Evolutionary conservation across 2,888 invertebrate genomes (phyloP).

Genomic region (Balanococcus diminutus): DNA sequence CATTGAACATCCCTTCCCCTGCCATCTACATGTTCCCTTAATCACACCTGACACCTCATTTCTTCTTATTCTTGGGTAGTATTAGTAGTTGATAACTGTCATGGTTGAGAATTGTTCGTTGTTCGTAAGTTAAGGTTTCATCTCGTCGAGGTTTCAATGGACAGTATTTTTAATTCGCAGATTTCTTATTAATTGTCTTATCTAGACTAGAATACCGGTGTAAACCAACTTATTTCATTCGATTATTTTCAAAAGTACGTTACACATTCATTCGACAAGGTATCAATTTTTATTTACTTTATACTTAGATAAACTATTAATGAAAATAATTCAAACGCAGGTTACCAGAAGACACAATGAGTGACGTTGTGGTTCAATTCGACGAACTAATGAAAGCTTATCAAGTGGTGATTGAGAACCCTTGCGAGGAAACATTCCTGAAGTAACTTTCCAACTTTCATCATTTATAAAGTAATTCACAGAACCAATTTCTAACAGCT

Average conservation of each 20-base stretch:
- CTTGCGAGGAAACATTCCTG: conserved; percentile 40
- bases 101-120: not conserved
- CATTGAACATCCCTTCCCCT: not conserved
- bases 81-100: too few relatives aligned
- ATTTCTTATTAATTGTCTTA: not conserved
- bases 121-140: not conserved
- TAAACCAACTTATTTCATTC: not conserved
- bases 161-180: not conserved
- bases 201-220: not conserved
- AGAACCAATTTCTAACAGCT: too few relatives aligned
- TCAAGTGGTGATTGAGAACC: conserved; percentile 4
- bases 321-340: not conserved
- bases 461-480: not conserved
- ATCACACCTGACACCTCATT: not conserved
- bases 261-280: not conserved
- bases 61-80: too few relatives aligned
- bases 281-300: not conserved
- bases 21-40: not conserved
- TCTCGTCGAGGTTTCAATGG: not conserved
- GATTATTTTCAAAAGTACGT: not conserved
- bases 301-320: too few relatives aligned
- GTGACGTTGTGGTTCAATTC: conserved; percentile 38
- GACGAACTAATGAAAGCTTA: conserved; percentile 44
- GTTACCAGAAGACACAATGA: not conserved
- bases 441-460: not conserved